Evolutionary conservation across 2,113 vertebrate genomes (phyloP).

Genomic region (Salvelinus sp.): DNA sequence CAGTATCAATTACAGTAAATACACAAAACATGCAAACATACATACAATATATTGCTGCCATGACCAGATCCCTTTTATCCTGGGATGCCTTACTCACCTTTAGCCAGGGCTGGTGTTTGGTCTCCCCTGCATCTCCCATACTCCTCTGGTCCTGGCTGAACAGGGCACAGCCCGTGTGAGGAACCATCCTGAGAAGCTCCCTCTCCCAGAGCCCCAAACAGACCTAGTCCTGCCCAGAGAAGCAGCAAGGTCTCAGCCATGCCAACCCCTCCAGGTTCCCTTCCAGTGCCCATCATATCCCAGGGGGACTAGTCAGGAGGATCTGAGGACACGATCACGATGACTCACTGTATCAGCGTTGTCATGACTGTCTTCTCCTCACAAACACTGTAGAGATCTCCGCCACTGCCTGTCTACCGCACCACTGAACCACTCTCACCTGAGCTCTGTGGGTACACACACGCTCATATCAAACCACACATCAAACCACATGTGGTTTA

Average conservation of each 20-base stretch:
- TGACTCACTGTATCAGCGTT: no score
- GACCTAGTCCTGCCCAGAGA: not conserved
- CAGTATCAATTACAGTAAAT: no score
- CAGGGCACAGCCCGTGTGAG: not conserved
- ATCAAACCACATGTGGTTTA: not conserved
- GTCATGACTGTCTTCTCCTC: slow-evolving; percentile 21
- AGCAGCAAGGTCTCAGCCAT: not conserved
- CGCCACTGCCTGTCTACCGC: slow-evolving; percentile 17
- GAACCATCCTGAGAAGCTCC: not conserved
- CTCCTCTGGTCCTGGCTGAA: slow-evolving; percentile 11
- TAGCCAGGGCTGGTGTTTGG: not conserved
- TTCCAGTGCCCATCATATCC: no score
- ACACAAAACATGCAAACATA: no score
- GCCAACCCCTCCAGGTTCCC: no score
- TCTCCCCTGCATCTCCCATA: slow-evolving; percentile 17
- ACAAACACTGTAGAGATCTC: slow-evolving; percentile 32
- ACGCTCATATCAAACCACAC: not conserved
- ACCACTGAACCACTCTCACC: slow-evolving; percentile 8
- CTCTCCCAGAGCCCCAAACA: not conserved
- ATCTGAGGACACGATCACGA: no score
- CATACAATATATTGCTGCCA: no score
- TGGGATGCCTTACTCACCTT: slow-evolving; percentile 19
- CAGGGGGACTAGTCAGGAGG: no score
- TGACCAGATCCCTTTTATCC: no score
- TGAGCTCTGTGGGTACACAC: slow-evolving; percentile 13